Evolutionary conservation across 2,888 invertebrate genomes (phyloP), one percentile per base, ranked within the genome.

Genomic region (Metalampra italica): DNA sequence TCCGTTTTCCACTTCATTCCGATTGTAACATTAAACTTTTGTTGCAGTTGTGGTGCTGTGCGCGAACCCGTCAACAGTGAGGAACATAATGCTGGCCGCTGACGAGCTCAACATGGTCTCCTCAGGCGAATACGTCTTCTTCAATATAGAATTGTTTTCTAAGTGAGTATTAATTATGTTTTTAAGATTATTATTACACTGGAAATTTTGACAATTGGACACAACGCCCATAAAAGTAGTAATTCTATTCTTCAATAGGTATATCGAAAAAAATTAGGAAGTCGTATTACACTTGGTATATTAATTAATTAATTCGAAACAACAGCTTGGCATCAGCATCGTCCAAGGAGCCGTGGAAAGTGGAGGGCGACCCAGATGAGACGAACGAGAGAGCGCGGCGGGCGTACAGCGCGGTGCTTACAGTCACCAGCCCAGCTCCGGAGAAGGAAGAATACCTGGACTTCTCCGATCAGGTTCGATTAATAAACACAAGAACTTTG

Each of bases 121-220:
- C 49, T 96, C 95, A 51, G 98, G 98, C 7, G 98, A 99, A 89
- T 99, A 98, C 83, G 97, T 98, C 46, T 98, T 99, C 91, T 97
- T 99, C 90, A 99, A 98, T 84, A 97, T 99, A 67, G 98, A 98
- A 79, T 91, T 99, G 36, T 98, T 97, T 82, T 96, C 96, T 59
- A 96, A 97, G 98, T 98, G 85, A 93, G 93, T 78, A 34, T 29
- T 22, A 36, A 38, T n/a, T 30, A n/a, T n/a, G n/a, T n/a, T n/a
- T n/a, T n/a, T n/a, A n/a, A n/a, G n/a, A n/a, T n/a, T n/a, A n/a
- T n/a, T n/a, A n/a, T n/a, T n/a, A n/a, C n/a, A n/a, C n/a, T n/a
- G n/a, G n/a, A n/a, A n/a, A n/a, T n/a, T n/a, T n/a, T n/a, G n/a
- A n/a, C n/a, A n/a, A n/a, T n/a, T n/a, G n/a, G n/a, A n/a, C n/a